These are phyloP conservation scores for Toxotes jaculatrix DNA, from an alignment of 2,113 vertebrate genomes.

Conservation along the genomic window DNA sequence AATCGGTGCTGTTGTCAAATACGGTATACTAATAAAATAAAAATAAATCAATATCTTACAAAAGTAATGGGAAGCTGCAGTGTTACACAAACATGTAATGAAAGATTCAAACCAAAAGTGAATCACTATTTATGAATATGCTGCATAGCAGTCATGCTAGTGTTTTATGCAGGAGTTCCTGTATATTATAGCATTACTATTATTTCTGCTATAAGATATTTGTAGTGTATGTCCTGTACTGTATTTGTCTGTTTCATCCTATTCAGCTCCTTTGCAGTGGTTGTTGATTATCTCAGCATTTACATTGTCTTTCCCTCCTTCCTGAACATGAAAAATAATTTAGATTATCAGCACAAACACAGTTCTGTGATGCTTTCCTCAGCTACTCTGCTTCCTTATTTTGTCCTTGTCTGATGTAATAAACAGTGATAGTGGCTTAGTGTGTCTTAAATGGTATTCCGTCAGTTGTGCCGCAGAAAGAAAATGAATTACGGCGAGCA, in stretches of 20 bases:
- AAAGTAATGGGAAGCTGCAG: neutral
- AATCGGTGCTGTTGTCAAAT: no score
- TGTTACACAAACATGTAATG: neutral
- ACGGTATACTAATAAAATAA: no score
- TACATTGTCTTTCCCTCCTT: conserved; percentile 57
- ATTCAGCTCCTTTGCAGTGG: conserved; percentile 57
- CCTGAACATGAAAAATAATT: conserved; percentile 69
- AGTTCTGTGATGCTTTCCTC: conserved; percentile 59
- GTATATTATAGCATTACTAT: neutral
- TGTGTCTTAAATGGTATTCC: conserved; percentile 61
- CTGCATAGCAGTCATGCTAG: neutral
- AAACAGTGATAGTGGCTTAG: conserved; percentile 58
- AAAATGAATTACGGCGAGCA: conserved; percentile 59
- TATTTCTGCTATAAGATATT: no score
- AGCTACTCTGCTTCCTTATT: conserved; percentile 53
- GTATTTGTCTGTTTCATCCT: conserved; percentile 41
- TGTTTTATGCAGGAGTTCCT: neutral
- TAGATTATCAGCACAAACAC: conserved; percentile 73
- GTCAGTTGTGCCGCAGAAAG: conserved; percentile 56
- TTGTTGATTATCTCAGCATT: conserved; percentile 73
- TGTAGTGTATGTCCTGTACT: conserved; percentile 9
- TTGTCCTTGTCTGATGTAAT: conserved; percentile 66
- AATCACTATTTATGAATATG: neutral
- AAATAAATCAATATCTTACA: neutral
- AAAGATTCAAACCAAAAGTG: neutral